Evolutionary conservation across 2,888 invertebrate species (phyloP).

Genomic region (Biston betularia): DNA sequence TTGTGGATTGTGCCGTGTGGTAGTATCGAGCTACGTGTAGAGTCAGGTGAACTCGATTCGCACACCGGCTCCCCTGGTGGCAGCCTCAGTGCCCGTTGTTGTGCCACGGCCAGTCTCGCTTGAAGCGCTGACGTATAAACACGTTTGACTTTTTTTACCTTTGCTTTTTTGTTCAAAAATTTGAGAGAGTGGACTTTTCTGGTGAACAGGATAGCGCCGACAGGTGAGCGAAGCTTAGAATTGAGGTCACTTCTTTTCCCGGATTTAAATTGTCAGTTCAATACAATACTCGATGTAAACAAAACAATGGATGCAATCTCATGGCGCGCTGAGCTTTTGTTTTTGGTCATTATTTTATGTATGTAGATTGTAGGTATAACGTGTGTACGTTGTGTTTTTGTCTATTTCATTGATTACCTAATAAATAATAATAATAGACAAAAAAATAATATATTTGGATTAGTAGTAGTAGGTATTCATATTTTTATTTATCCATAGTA

Average conservation of each 20-base stretch:
- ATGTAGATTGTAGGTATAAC: too few species aligned
- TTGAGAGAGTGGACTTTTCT: slow-evolving; percentile 65
- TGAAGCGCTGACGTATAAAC: slow-evolving; percentile 61
- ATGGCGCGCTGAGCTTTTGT: slow-evolving; percentile 62
- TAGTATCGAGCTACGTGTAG: slow-evolving; percentile 41
- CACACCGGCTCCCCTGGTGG: slow-evolving; percentile 53
- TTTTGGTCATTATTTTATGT: slow-evolving; percentile 56
- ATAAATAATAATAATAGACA: too few species aligned
- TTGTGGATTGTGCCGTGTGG: slow-evolving; percentile 20
- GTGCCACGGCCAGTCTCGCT: slow-evolving; percentile 64
- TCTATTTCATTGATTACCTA: not conserved
- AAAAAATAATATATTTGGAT: too few species aligned
- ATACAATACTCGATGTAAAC: slow-evolving; percentile 53
- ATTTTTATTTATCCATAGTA: too few species aligned
- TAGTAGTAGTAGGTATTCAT: too few species aligned
- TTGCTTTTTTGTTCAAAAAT: slow-evolving; percentile 78
- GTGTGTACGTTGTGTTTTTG: slow-evolving; percentile 29
- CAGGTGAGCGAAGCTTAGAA: slow-evolving; percentile 71
- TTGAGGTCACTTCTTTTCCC: slow-evolving; percentile 58
- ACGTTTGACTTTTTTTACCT: slow-evolving; percentile 53
- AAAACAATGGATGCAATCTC: slow-evolving; percentile 61
- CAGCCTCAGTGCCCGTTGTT: slow-evolving; percentile 42
- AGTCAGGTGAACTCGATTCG: slow-evolving; percentile 73
- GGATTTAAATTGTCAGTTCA: slow-evolving; percentile 29
- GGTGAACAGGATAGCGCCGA: slow-evolving; percentile 72